A percentile compares a stretch with the other conserved stretches of the same genome.
Evolutionary conservation across 1,140 invertebrate genomes (phyloP).

Genomic region (Pseudachorutes palmiensis): DNA sequence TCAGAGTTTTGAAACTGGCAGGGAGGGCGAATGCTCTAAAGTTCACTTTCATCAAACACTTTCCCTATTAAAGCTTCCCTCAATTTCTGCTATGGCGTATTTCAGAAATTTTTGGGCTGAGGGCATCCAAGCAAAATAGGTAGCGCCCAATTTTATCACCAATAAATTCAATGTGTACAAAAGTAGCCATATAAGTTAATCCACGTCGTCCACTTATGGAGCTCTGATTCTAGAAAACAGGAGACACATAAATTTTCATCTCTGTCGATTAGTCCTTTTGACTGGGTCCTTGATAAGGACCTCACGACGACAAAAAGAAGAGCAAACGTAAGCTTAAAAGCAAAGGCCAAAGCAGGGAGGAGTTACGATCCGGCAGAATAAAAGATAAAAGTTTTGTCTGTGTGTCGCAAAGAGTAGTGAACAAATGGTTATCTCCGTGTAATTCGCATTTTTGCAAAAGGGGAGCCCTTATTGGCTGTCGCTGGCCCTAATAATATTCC

Average conservation of each 20-base stretch:
- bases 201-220: no score
- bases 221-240: no score
- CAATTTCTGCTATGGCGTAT: no score
- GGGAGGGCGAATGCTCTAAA: no score
- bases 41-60: no score
- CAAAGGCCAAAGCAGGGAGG: not conserved
- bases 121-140: no score
- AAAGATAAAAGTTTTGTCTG: constrained; percentile 9
- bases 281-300: not conserved
- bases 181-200: no score
- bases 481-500: not conserved
- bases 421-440: constrained; percentile 3
- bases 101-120: no score
- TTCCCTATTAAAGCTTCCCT: no score
- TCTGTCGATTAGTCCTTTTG: constrained; percentile 6
- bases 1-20: no score
- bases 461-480: not conserved
- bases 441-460: constrained; percentile 6
- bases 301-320: not conserved
- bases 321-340: constrained; percentile 4
- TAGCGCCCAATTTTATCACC: no score
- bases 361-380: not conserved
- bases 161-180: no score
- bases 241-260: constrained; percentile 9
- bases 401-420: not conserved